Conservation (phyloP, 2,888 invertebrate species). For the Trichogramma evanescens region DNA sequence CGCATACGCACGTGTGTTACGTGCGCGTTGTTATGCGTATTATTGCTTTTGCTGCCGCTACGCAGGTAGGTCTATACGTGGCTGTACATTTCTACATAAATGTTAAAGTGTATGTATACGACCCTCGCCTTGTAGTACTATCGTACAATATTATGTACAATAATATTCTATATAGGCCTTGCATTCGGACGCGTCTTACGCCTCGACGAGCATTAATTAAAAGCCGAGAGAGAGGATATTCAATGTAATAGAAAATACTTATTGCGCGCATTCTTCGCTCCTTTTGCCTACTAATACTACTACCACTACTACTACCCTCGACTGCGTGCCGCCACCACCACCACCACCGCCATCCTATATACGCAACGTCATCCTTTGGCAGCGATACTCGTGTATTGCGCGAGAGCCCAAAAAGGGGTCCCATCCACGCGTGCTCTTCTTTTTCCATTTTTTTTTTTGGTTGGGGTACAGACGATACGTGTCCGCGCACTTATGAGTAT, state of each 20-base stretch:
- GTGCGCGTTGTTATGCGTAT: too few relatives aligned
- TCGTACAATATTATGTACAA: too few relatives aligned
- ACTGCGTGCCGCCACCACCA: neutral
- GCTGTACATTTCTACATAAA: too few relatives aligned
- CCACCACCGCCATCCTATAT: neutral
- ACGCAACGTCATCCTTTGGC: conserved; percentile 1
- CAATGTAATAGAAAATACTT: conserved; percentile 23
- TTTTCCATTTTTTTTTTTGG: neutral
- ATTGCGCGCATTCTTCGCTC: conserved; percentile 12
- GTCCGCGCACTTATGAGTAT: conserved; percentile 8
- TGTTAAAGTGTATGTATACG: too few relatives aligned
- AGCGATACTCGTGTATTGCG: conserved; percentile 5
- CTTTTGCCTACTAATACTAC: neutral
- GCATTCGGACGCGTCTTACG: too few relatives aligned
- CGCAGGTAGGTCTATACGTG: too few relatives aligned
- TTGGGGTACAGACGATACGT: conserved; percentile 3
- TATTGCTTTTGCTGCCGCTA: too few relatives aligned
- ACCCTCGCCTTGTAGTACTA: too few relatives aligned
- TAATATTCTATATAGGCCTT: too few relatives aligned
- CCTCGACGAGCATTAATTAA: conserved; percentile 20
- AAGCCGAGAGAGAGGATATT: conserved; percentile 15
- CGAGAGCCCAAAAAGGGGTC: neutral
- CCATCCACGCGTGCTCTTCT: neutral
- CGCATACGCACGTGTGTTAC: too few relatives aligned
- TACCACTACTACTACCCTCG: neutral